Evolutionary conservation across 1,140 invertebrate species (phyloP).

Genomic region (Cyphomyrmex costatus): DNA sequence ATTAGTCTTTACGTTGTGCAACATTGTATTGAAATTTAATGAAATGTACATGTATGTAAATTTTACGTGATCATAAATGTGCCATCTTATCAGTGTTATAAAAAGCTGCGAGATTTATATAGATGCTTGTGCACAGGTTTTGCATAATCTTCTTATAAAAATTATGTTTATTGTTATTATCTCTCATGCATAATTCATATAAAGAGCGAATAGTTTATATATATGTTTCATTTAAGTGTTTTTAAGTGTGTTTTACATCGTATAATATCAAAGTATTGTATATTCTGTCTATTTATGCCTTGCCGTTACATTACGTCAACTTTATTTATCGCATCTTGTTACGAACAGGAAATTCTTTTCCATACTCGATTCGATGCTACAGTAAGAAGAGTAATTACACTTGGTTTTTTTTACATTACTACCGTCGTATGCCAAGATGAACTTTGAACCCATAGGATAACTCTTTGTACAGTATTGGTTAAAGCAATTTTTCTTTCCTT

Average conservation of each 20-base stretch:
- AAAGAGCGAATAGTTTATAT: constrained; percentile 56
- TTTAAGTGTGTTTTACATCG: constrained; percentile 58
- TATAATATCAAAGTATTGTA: constrained; percentile 53
- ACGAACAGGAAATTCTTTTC: constrained; percentile 35
- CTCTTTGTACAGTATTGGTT: background rate
- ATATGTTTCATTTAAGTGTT: constrained; percentile 62
- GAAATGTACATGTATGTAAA: constrained; percentile 72
- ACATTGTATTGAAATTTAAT: constrained; percentile 69
- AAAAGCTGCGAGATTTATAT: constrained; percentile 65
- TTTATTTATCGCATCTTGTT: constrained; percentile 66
- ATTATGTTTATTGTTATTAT: constrained; percentile 66
- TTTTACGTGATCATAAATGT: constrained; percentile 77
- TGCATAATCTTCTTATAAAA: constrained; percentile 58
- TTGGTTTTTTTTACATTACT: constrained; percentile 9
- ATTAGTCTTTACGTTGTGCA: constrained; percentile 61
- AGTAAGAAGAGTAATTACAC: background rate
- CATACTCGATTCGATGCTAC: background rate
- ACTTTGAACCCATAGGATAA: background rate
- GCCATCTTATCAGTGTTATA: constrained; percentile 75
- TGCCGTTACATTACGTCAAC: constrained; percentile 66
- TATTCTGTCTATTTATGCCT: constrained; percentile 65
- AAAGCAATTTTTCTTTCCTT: background rate
- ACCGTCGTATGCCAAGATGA: background rate
- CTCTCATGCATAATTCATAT: constrained; percentile 28
- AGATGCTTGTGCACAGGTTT: constrained; percentile 67